These are phyloP conservation scores for Perca fluviatilis DNA, from an alignment of 2,113 vertebrate genomes.

Conservation along the genomic window DNA sequence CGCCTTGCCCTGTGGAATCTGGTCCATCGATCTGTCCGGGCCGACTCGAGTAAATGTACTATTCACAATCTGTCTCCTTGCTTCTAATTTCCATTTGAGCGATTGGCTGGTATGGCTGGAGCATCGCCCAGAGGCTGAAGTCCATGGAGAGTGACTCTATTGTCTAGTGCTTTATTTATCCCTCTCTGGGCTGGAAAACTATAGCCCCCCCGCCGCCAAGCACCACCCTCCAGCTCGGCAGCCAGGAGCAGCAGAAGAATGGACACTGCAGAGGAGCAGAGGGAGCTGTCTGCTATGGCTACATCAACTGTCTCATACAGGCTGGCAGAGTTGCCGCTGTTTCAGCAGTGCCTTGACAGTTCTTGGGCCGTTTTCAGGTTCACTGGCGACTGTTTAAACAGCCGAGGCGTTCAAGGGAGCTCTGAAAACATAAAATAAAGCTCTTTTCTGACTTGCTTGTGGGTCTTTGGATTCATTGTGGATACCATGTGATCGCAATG, in stretches of 20 bases:
- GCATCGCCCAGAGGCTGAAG: constrained; percentile 72
- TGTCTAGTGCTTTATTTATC: constrained; percentile 78
- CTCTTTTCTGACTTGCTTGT: constrained; percentile 3
- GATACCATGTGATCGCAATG: constrained; percentile 13
- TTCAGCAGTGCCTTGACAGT: constrained; percentile 11
- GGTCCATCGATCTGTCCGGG: constrained; percentile 68
- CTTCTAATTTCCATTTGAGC: constrained; percentile 80
- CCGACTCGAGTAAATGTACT: constrained; percentile 67
- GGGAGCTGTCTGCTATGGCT: constrained; percentile 36
- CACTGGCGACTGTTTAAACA: constrained; percentile 45
- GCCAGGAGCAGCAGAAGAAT: constrained; percentile 54
- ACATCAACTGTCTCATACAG: constrained; percentile 31
- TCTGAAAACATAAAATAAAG: constrained; percentile 16
- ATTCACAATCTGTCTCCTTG: constrained; percentile 77
- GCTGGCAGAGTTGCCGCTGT: not conserved
- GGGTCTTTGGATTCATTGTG: constrained; percentile 16
- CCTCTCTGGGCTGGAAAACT: constrained; percentile 61
- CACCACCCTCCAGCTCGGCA: constrained; percentile 38
- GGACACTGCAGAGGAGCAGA: constrained; percentile 35
- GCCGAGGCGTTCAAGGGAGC: constrained; percentile 7
- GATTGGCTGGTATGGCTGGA: constrained; percentile 72
- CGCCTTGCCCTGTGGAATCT: constrained; percentile 53
- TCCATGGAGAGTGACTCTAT: constrained; percentile 74
- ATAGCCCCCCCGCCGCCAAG: not conserved
- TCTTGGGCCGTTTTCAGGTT: constrained; percentile 34